Base-by-base conservation (phyloP, 2,113 vertebrate genomes). In the Peromyscus californicus region DNA sequence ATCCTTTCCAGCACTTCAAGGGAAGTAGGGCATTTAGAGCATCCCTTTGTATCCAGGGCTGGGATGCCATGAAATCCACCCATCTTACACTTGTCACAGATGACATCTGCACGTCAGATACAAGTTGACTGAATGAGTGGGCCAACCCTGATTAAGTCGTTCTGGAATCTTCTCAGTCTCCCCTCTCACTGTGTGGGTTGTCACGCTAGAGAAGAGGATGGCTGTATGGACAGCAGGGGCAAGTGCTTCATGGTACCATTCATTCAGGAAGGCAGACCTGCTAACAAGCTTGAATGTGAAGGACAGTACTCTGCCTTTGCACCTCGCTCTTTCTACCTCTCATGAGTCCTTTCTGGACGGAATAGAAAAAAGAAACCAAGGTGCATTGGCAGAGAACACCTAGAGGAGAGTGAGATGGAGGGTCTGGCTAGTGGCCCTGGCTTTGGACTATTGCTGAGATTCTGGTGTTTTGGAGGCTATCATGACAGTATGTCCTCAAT, bases 91-190 rank as follows among this genome's bases (percentile, higher is more conserved):
- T 33, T 70, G 72, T 19, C 69, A 42, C 33, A 69, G 48, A 33
- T 13, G 17, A 4, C 4, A 1, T 36, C 39, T 11, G 0, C 22
- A 36, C 2, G 8, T 39, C 57, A 17, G 19, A 4, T 3, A 0
- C 10, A 59, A 31, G 12, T 33, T 8, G 13, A 59, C 29, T 22
- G 70, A 63, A 33, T 6, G 26, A 42, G 1, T 22, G 24, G 63
- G 7, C 1, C n/a, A 4, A 3, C 39, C 88, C 63, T 29, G 9
- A 22, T 48, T n/a, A 65, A 13, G 10, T 3, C 9, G 12, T 2
- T 2, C 51, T 33, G 24, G 17, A 15, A 10, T 51, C n/a, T 31
- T 90, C 54, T 29, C 26, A 29, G 33, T 12, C 36, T 54, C 89
- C 26, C 9, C 2, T 61, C 61, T 90, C 4, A 0, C 29, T 67